phyloP scores from a whole-genome alignment of 2,113 vertebrate species.

The Leucopsar rothschildi region DNA sequence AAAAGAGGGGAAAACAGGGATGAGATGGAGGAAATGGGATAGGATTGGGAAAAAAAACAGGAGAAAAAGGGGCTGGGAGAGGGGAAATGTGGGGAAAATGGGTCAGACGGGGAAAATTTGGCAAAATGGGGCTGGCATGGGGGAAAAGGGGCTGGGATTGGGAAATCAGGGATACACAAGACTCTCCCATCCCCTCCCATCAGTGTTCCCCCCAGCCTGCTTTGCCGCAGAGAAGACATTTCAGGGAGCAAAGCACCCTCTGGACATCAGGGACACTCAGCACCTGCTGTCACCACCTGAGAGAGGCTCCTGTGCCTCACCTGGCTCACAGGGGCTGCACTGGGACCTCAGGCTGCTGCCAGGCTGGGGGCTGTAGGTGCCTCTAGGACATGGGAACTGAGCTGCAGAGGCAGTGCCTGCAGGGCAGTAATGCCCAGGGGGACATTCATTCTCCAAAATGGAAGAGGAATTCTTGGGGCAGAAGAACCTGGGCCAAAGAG shows the following conservation, averaged over 20 bases:
- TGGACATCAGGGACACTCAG: background rate
- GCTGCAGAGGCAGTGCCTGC: conserved; percentile 71
- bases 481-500: conserved; percentile 77
- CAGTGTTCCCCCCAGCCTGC: background rate
- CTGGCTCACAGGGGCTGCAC: conserved; percentile 85
- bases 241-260: background rate
- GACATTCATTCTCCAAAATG: conserved; percentile 72
- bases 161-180: background rate
- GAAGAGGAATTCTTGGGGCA: conserved; percentile 78
- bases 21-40: background rate
- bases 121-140: background rate
- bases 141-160: background rate
- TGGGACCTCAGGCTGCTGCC: conserved; percentile 67
- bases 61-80: background rate
- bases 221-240: background rate
- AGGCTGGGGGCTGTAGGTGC: conserved; percentile 78
- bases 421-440: conserved; percentile 85
- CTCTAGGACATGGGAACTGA: conserved; percentile 85
- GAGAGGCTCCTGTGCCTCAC: conserved; percentile 40
- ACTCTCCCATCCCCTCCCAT: background rate
- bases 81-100: background rate
- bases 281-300: fast-evolving
- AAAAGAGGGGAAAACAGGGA: fast-evolving
- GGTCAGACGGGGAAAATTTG: no score
- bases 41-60: background rate